phyloP scores from a whole-genome alignment of 2,888 invertebrate species.

The Dromius quadrimaculatus region DNA sequence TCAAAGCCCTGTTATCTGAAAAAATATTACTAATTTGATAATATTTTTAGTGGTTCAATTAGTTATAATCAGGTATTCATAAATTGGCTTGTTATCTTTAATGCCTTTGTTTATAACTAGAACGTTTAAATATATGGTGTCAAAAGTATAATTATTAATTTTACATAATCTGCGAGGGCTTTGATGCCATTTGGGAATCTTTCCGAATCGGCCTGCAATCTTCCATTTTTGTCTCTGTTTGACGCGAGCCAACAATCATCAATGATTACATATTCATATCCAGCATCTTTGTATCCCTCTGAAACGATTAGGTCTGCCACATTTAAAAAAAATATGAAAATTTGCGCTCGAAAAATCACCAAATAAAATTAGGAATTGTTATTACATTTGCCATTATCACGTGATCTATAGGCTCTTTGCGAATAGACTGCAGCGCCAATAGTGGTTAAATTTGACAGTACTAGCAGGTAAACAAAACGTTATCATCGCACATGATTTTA shows the following conservation, averaged over 20 bases:
- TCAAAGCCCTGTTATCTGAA: neutral
- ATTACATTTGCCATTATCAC: too few species aligned
- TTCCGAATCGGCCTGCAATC: conserved; percentile 69
- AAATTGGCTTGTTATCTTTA: too few species aligned
- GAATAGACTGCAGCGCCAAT: too few species aligned
- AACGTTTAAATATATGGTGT: conserved; percentile 30
- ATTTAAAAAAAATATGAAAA: too few species aligned
- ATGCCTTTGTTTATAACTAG: neutral
- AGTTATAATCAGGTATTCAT: too few species aligned
- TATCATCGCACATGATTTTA: too few species aligned
- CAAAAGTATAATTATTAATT: conserved; percentile 63
- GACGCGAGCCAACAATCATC: conserved; percentile 75
- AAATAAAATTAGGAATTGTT: too few species aligned
- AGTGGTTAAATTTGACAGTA: too few species aligned
- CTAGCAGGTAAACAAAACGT: too few species aligned
- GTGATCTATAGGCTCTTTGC: too few species aligned
- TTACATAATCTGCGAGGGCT: conserved; percentile 72
- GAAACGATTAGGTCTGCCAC: conserved; percentile 70
- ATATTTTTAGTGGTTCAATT: too few species aligned
- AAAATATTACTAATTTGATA: neutral
- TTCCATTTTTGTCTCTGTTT: conserved; percentile 66
- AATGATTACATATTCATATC: conserved; percentile 72
- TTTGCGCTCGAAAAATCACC: too few species aligned
- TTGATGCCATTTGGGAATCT: conserved; percentile 75
- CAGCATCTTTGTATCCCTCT: conserved; percentile 72